Evolutionary conservation across 2,113 vertebrate genomes (phyloP).

Genomic region (Larimichthys polyactis): DNA sequence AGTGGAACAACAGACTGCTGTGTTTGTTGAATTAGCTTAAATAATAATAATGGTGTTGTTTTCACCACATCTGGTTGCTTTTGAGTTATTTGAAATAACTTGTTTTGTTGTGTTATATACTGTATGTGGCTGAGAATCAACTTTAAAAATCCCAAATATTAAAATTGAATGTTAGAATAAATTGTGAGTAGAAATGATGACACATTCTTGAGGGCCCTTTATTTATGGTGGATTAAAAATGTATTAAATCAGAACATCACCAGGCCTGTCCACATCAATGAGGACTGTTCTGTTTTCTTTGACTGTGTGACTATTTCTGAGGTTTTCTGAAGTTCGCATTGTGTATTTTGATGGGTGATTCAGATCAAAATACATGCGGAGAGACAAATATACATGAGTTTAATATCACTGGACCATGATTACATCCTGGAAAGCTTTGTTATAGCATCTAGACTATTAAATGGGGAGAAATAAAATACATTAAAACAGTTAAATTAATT

Average conservation of each 20-base stretch:
- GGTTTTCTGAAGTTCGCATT: neutral
- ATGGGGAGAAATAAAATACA: neutral
- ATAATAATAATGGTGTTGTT: neutral
- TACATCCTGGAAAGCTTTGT: no score
- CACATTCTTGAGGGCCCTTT: neutral
- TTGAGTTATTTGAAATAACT: neutral
- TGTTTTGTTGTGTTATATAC: neutral
- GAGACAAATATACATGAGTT: no score
- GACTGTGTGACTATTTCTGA: no score
- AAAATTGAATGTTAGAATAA: neutral
- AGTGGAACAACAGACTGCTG: neutral
- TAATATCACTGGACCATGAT: no score
- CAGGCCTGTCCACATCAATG: neutral
- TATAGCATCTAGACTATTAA: no score
- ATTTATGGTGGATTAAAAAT: neutral
- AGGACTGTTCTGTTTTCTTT: neutral
- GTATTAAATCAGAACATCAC: neutral
- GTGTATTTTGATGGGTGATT: neutral
- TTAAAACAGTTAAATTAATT: neutral
- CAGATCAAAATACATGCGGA: no score
- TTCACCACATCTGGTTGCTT: constrained; percentile 8
- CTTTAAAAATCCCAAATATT: neutral
- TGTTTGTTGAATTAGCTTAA: neutral
- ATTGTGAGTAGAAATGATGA: neutral
- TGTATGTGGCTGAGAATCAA: neutral